Conservation (phyloP, 2,888 invertebrate species). For the Trilocha varians region DNA sequence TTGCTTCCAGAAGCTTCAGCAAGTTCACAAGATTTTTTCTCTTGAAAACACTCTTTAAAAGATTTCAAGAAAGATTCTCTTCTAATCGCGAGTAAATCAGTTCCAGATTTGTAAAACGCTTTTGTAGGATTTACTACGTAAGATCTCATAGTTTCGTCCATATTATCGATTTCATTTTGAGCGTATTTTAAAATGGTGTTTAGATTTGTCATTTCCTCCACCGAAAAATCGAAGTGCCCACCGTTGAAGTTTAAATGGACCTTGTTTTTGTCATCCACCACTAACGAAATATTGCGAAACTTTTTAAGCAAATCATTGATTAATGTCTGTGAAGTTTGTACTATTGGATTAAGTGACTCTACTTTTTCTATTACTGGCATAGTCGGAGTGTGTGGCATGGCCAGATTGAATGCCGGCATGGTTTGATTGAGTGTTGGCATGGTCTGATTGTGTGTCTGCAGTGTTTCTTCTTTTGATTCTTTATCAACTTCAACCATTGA, state of each 20-base stretch:
- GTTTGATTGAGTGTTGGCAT: too few species aligned
- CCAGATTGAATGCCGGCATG: too few species aligned
- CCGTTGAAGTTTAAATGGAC: neutral
- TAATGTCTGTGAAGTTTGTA: slow-evolving; percentile 1
- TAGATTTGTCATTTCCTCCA: slow-evolving; percentile 1
- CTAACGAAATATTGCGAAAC: slow-evolving; percentile 18
- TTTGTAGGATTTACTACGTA: neutral
- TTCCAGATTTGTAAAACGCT: neutral
- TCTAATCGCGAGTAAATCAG: neutral
- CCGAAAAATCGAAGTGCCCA: neutral
- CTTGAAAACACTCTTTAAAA: slow-evolving; percentile 1
- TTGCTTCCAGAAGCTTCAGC: too few species aligned
- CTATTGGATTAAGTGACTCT: neutral
- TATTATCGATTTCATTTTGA: neutral
- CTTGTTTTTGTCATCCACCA: slow-evolving; percentile 9
- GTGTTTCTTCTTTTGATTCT: neutral
- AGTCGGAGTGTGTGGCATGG: neutral
- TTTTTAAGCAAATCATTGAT: slow-evolving; percentile 14
- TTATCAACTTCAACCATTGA: neutral
- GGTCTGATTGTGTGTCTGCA: too few species aligned
- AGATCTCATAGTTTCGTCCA: neutral
- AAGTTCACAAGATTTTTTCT: too few species aligned
- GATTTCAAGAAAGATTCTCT: neutral
- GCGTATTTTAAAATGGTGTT: neutral
- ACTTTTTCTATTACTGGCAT: neutral